Evolutionary conservation across 2,113 vertebrate genomes (phyloP).

Genomic region (Bombycilla garrulus): DNA sequence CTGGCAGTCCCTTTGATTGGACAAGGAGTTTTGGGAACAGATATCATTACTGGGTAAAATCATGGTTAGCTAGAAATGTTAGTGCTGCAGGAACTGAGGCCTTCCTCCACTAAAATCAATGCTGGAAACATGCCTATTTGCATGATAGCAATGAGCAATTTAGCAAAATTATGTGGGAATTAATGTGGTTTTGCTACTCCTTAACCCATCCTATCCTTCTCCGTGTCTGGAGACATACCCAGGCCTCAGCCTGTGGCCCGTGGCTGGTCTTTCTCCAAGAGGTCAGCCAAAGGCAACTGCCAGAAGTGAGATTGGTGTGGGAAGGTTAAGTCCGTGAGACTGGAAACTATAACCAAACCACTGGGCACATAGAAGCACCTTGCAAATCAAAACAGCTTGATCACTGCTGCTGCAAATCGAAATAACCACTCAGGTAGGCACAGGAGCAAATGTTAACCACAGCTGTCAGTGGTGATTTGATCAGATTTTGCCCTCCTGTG

Average conservation of each 20-base stretch:
- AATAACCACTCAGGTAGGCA: background rate
- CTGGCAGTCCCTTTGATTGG: background rate
- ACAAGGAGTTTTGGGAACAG: background rate
- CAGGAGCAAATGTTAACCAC: background rate
- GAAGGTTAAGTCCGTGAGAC: background rate
- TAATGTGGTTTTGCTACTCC: background rate
- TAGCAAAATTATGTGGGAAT: background rate
- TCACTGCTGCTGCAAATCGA: background rate
- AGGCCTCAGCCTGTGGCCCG: background rate
- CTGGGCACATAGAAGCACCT: background rate
- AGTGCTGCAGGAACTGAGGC: background rate
- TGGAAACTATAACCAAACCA: background rate
- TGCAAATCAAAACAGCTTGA: background rate
- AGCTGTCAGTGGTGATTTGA: background rate
- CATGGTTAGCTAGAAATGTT: background rate
- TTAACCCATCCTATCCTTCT: background rate
- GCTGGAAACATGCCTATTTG: background rate
- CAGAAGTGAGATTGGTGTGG: background rate
- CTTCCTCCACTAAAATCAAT: background rate
- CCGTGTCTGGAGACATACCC: background rate
- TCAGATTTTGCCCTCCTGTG: background rate
- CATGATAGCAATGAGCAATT: background rate
- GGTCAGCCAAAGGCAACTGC: background rate
- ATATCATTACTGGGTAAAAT: background rate
- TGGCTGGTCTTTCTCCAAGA: background rate